Evolutionary conservation across 1,140 invertebrate genomes (phyloP).

Genomic region (Schlechtendalia chinensis): DNA sequence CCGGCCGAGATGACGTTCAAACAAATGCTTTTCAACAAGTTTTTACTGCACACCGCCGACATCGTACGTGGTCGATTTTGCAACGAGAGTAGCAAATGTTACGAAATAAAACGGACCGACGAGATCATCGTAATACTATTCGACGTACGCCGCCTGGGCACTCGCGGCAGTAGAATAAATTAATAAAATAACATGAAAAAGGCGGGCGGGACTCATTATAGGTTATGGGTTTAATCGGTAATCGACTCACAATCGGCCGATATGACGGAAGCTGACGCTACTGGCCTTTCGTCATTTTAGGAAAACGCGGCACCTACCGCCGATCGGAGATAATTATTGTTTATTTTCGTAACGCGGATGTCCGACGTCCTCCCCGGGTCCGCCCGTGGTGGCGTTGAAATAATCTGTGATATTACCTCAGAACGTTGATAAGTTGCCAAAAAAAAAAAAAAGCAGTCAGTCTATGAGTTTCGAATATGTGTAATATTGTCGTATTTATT

Average conservation of each 20-base stretch:
- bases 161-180: no score
- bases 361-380: background rate
- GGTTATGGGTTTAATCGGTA: background rate
- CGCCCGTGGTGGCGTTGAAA: background rate
- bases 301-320: slow-evolving; percentile 6
- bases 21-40: background rate
- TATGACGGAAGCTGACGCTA: no score
- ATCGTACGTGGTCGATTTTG: background rate
- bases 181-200: background rate
- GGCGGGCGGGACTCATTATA: background rate
- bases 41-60: background rate
- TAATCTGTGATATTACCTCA: slow-evolving; percentile 2
- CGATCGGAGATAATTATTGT: background rate
- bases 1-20: background rate
- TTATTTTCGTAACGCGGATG: slow-evolving; percentile 21
- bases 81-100: no score
- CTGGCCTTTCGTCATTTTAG: background rate
- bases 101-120: no score
- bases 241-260: background rate
- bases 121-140: no score
- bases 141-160: no score
- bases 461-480: no score
- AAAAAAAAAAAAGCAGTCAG: no score
- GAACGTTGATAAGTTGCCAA: slow-evolving; percentile 3
- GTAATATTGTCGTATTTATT: no score